A percentile compares a stretch with the other conserved stretches of the same genome.
phyloP scores from a whole-genome alignment of 2,888 invertebrate genomes.

The Limnephilus marmoratus region DNA sequence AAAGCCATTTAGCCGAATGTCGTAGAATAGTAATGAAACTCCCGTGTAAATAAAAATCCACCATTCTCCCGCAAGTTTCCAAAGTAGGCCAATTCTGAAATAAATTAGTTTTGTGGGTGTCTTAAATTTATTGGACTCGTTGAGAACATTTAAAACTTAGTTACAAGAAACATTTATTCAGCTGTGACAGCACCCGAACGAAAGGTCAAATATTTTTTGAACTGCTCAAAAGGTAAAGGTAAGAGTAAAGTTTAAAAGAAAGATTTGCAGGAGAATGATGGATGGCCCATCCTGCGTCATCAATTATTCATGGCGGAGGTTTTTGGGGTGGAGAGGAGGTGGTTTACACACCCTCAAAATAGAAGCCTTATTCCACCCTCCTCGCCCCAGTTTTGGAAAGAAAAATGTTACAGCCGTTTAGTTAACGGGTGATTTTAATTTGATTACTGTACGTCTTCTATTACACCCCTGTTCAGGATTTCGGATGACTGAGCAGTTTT shows the following conservation, averaged over 20 bases:
- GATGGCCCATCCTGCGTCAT: conserved; percentile 63
- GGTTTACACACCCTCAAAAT: not conserved
- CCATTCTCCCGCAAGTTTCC: conserved; percentile 2
- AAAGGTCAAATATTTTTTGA: conserved; percentile 51
- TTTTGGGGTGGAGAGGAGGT: not conserved
- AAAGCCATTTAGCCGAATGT: not conserved
- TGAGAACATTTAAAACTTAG: conserved; percentile 38
- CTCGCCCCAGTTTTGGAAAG: conserved; percentile 48
- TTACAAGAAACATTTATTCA: conserved; percentile 54
- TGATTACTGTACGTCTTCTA: conserved; percentile 57
- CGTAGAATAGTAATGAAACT: not conserved
- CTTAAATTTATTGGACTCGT: conserved; percentile 36
- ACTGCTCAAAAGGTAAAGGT: conserved; percentile 63
- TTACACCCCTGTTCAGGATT: conserved; percentile 51
- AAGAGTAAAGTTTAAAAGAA: conserved; percentile 65
- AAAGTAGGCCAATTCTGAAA: conserved; percentile 34
- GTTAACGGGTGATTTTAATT: conserved; percentile 62
- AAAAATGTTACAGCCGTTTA: conserved; percentile 61
- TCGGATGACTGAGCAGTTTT: conserved; percentile 48
- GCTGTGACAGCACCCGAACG: conserved; percentile 48
- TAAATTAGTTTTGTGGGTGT: conserved; percentile 36
- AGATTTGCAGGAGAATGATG: conserved; percentile 66
- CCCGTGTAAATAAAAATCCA: not conserved
- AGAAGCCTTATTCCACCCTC: not conserved
- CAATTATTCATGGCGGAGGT: conserved; percentile 64